Conservation (phyloP, 2,113 vertebrate species). For the Oncorhynchus mykiss region DNA sequence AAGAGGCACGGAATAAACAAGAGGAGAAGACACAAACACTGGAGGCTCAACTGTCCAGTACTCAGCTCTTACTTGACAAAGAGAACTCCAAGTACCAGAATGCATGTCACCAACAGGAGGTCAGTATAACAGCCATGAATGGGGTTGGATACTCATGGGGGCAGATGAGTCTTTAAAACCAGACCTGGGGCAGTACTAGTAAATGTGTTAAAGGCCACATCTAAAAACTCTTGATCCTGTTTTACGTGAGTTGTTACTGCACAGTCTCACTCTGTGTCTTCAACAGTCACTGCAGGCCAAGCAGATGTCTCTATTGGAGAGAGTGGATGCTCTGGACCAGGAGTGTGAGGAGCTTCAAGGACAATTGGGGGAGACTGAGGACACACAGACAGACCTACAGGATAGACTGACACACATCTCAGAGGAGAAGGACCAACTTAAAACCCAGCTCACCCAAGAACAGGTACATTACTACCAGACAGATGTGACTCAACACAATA, state of each 20-base stretch:
- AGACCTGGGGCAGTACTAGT: background rate
- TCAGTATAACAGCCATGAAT: constrained; percentile 46
- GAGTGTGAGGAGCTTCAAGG: constrained; percentile 81
- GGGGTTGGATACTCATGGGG: too few species aligned
- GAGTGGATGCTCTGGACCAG: constrained; percentile 78
- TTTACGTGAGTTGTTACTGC: background rate
- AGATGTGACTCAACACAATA: constrained; percentile 65
- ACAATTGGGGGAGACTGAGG: constrained; percentile 73
- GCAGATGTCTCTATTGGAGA: constrained; percentile 80
- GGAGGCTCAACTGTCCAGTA: constrained; percentile 69
- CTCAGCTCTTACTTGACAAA: constrained; percentile 77
- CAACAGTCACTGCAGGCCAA: constrained; percentile 85
- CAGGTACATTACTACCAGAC: constrained; percentile 67
- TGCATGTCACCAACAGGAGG: constrained; percentile 83
- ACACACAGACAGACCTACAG: constrained; percentile 63
- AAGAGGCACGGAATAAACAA: constrained; percentile 59
- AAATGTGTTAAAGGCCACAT: too few species aligned
- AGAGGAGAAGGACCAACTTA: constrained; percentile 63
- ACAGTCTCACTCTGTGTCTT: background rate
- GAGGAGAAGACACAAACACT: constrained; percentile 74
- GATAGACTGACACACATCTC: constrained; percentile 65
- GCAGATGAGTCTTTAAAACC: too few species aligned
- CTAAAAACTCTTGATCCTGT: background rate
- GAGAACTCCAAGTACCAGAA: constrained; percentile 83
- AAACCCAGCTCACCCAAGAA: constrained; percentile 70